A percentile compares a stretch with the other conserved stretches of the same genome.
phyloP scores from a whole-genome alignment of 2,888 invertebrate species.

The Caenorhabditis macrosperma region DNA sequence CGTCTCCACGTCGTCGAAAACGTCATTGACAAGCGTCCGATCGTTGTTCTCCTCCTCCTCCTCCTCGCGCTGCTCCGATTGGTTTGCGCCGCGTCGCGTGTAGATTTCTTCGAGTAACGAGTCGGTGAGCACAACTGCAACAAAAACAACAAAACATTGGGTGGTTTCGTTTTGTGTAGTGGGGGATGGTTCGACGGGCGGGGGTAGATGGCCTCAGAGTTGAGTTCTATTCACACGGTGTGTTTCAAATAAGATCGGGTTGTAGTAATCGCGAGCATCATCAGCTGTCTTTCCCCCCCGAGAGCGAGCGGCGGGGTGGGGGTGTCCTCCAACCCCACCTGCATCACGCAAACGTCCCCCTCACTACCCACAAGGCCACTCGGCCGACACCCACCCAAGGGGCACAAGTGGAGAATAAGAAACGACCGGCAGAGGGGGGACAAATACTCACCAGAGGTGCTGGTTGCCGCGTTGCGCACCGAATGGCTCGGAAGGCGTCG shows the following conservation, averaged over 20 bases:
- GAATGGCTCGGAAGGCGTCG: not conserved
- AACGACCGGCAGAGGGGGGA: not conserved
- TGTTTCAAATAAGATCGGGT: conserved; percentile 39
- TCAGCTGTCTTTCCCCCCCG: not conserved
- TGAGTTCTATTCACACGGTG: conserved; percentile 4
- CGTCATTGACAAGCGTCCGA: not conserved
- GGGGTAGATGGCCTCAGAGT: too few relatives aligned
- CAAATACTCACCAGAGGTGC: not conserved
- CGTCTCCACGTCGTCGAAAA: not conserved
- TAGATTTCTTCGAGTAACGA: not conserved
- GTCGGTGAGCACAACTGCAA: not conserved
- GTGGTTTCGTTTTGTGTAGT: too few relatives aligned
- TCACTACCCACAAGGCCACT: not conserved
- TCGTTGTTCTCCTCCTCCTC: not conserved
- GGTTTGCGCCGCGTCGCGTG: not conserved
- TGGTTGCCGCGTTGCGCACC: conserved; percentile 1
- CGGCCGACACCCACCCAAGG: not conserved
- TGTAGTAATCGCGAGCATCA: conserved; percentile 33
- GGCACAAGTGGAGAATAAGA: not conserved
- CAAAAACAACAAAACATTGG: too few relatives aligned
- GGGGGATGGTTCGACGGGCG: too few relatives aligned
- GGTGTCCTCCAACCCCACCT: not conserved
- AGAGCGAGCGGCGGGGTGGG: not conserved
- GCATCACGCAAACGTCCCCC: not conserved
- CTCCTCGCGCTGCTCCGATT: not conserved